Conservation (phyloP, 1,140 invertebrate species). For the Euwallacea fornicatus region DNA sequence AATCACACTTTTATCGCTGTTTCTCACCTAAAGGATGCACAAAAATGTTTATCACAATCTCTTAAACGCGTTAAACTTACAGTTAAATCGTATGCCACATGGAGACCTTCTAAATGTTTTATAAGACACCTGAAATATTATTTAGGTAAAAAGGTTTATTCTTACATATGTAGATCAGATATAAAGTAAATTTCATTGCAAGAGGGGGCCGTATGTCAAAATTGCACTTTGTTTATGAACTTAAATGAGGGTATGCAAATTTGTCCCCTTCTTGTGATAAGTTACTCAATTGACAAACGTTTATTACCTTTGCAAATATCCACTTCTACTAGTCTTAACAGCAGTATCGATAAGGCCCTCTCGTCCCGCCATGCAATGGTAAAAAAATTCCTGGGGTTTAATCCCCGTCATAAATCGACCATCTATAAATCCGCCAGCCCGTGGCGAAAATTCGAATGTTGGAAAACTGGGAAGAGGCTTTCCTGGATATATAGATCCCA, state of each 20-base stretch:
- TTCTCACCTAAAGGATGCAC: conserved; percentile 57
- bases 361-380: conserved; percentile 99
- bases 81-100: conserved; percentile 89
- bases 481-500: conserved; percentile 10
- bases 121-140: conserved; percentile 72
- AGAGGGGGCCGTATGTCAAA: not conserved
- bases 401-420: conserved; percentile 97
- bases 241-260: not conserved
- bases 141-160: too few relatives aligned
- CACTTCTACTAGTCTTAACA: conserved; percentile 93
- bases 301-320: conserved; percentile 85
- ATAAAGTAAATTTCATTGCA: too few relatives aligned
- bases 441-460: conserved; percentile 86
- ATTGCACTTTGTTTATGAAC: not conserved
- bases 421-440: conserved; percentile 95
- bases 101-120: conserved; percentile 95
- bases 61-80: conserved; percentile 57
- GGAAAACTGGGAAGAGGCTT: conserved; percentile 90
- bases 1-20: conserved; percentile 91
- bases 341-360: conserved; percentile 88
- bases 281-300: not conserved
- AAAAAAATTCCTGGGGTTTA: conserved; percentile 97
- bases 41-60: conserved; percentile 9
- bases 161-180: too few relatives aligned
- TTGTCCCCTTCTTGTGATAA: not conserved